These are phyloP conservation scores for Halcyon chelicuti DNA, from an alignment of 2,797 vertebrate genomes.

Conservation along the genomic window DNA sequence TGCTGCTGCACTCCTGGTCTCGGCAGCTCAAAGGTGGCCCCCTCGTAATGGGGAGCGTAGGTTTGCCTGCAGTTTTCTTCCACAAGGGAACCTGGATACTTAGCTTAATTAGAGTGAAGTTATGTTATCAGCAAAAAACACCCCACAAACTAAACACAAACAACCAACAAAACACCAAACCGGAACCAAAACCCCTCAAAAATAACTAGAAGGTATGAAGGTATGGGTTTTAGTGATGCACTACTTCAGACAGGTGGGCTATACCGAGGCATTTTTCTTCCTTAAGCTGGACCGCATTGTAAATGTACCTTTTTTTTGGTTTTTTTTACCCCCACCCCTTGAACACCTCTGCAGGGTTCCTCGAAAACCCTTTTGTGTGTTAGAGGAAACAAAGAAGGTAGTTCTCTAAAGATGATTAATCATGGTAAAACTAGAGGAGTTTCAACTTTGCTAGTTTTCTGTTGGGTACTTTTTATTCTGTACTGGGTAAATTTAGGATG, in stretches of 20 bases:
- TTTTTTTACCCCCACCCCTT: no score
- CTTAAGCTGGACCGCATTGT: background rate
- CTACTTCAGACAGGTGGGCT: background rate
- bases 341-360: no score
- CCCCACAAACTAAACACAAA: no score
- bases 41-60: background rate
- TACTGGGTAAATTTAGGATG: background rate
- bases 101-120: background rate
- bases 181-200: background rate
- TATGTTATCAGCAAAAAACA: no score
- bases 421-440: background rate
- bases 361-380: background rate
- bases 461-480: background rate
- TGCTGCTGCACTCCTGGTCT: no score
- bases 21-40: fast-evolving
- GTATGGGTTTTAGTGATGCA: background rate
- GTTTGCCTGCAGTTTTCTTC: background rate
- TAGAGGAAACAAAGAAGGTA: background rate
- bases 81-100: fast-evolving
- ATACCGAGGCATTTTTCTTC: background rate
- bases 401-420: background rate
- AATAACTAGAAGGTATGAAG: background rate
- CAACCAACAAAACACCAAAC: background rate
- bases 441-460: background rate
- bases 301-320: background rate